Conservation (phyloP, 2,113 vertebrate species). For the Petrocephalus zakoni region DNA sequence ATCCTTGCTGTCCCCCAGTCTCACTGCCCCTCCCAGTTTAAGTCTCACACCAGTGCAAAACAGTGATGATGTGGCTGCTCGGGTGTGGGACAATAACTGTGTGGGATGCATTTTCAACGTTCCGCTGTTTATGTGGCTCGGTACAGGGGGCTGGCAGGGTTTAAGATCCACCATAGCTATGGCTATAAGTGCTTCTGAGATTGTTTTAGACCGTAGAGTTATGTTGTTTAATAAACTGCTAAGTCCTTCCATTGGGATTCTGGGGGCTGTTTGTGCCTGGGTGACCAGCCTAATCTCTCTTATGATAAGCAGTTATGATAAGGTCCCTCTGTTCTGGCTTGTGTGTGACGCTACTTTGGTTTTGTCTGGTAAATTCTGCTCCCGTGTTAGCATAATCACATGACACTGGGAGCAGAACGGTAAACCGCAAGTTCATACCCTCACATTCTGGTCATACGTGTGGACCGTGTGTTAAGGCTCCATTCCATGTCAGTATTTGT, state of each 20-base stretch:
- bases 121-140: not conserved
- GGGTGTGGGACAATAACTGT: constrained; percentile 72
- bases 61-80: constrained; percentile 69
- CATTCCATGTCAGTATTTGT: not conserved
- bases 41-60: constrained; percentile 80
- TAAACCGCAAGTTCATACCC: not conserved
- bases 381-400: not conserved
- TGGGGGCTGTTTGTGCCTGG: not conserved
- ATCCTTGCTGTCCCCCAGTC: not conserved
- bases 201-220: not conserved
- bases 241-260: not conserved
- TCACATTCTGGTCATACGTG: not conserved
- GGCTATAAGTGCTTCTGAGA: not conserved
- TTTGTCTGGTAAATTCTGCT: not conserved
- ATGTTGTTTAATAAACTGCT: not conserved
- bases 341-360: not conserved
- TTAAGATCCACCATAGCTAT: not conserved
- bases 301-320: not conserved
- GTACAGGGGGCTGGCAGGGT: not conserved
- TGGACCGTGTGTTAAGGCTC: not conserved
- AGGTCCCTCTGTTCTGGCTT: not conserved
- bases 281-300: not conserved
- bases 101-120: constrained; percentile 39
- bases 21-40: constrained; percentile 62
- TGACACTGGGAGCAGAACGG: not conserved